Evolutionary conservation across 2,888 invertebrate genomes (phyloP).

Genomic region (Nebria salina): DNA sequence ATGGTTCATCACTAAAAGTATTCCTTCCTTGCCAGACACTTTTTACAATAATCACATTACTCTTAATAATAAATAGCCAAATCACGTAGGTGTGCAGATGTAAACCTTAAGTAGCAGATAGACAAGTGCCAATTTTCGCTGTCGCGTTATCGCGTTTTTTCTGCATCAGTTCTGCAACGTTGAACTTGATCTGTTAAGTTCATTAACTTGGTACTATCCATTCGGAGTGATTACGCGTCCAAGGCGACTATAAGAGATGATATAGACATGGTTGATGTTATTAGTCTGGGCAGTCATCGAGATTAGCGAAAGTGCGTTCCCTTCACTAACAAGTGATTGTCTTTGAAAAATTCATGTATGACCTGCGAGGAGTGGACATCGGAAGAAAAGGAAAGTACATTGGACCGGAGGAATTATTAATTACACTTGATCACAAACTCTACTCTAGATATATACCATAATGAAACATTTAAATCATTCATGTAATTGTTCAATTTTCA

Average conservation of each 20-base stretch:
- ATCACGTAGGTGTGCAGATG: background rate
- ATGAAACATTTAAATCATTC: too few relatives aligned
- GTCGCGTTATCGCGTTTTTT: conserved; percentile 26
- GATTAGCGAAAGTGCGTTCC: conserved; percentile 43
- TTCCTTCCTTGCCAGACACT: conserved; percentile 30
- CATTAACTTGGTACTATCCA: conserved; percentile 42
- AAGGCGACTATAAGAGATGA: conserved; percentile 3
- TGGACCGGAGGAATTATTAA: too few relatives aligned
- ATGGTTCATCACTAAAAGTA: conserved; percentile 24
- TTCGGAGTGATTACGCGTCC: conserved; percentile 7
- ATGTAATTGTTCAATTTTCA: too few relatives aligned
- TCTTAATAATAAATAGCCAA: conserved; percentile 32
- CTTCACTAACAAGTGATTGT: conserved; percentile 45
- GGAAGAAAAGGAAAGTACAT: conserved; percentile 41
- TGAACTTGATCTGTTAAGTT: conserved; percentile 46
- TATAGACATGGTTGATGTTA: conserved; percentile 16
- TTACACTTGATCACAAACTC: background rate
- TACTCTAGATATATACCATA: too few relatives aligned
- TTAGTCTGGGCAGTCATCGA: conserved; percentile 29
- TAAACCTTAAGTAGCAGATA: conserved; percentile 2
- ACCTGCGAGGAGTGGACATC: conserved; percentile 16
- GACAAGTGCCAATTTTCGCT: conserved; percentile 15
- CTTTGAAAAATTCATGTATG: conserved; percentile 27
- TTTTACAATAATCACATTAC: conserved; percentile 33
- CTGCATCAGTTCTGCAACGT: conserved; percentile 41